These are phyloP conservation scores for Hycleus cichorii DNA, from an alignment of 1,140 invertebrate species.

Conservation along the genomic window DNA sequence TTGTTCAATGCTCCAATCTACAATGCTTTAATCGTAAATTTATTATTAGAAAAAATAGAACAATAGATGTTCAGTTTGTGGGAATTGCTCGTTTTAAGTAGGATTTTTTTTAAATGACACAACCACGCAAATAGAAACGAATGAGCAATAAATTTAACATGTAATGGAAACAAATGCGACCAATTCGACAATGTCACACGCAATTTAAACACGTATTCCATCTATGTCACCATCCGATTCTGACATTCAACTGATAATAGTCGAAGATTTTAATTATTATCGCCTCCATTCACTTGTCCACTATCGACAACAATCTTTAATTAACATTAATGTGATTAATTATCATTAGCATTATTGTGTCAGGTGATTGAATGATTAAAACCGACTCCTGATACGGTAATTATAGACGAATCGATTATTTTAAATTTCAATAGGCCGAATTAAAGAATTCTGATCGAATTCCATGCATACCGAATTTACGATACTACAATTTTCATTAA, in stretches of 20 bases:
- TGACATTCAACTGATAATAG: neutral
- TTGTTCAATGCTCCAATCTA: no score
- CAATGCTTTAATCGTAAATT: no score
- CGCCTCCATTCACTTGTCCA: neutral
- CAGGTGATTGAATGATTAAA: constrained; percentile 10
- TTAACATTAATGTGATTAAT: constrained; percentile 12
- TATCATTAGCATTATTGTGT: constrained; percentile 12
- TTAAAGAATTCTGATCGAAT: no score
- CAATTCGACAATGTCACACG: constrained; percentile 19
- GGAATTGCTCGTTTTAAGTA: no score
- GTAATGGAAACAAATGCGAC: constrained; percentile 24
- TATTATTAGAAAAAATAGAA: no score
- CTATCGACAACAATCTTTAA: constrained; percentile 8
- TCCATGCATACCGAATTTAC: no score
- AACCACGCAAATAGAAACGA: constrained; percentile 8
- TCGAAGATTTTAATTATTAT: constrained; percentile 1
- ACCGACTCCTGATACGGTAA: neutral
- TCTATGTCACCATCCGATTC: constrained; percentile 2
- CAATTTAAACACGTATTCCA: constrained; percentile 15
- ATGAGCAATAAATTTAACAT: constrained; percentile 19
- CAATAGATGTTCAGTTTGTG: no score
- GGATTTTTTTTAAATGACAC: no score
- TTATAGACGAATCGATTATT: neutral
- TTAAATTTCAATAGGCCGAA: no score
- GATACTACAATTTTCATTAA: neutral